phyloP scores from a whole-genome alignment of 2,888 invertebrate species.

The Orthosia cruda region DNA sequence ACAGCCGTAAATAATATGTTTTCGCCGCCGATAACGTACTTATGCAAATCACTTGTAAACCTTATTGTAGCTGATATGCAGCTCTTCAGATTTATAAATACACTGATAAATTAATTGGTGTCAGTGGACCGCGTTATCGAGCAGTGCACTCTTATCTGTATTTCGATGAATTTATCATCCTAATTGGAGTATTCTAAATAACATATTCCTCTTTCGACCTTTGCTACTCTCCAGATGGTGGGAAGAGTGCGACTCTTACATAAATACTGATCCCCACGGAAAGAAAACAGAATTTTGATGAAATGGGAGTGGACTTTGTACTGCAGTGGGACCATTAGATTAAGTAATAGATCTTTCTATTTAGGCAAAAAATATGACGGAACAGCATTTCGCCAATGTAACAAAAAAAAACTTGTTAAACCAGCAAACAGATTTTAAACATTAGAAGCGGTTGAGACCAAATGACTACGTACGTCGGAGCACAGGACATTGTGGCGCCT shows the following conservation, averaged over 20 bases:
- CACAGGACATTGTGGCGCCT: no score
- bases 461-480: no score
- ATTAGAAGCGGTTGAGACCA: no score
- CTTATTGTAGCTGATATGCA: conserved; percentile 46
- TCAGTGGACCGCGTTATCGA: conserved; percentile 45
- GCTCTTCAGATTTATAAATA: conserved; percentile 60
- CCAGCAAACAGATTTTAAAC: no score
- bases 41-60: conserved; percentile 50
- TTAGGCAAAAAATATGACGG: no score
- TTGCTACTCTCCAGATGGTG: neutral
- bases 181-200: neutral
- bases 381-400: no score
- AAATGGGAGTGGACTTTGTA: neutral
- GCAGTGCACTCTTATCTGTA: conserved; percentile 31
- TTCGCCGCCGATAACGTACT: conserved; percentile 27
- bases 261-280: no score
- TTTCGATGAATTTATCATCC: conserved; percentile 16
- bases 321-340: neutral
- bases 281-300: no score
- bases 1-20: conserved; percentile 15
- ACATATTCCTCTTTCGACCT: neutral
- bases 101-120: conserved; percentile 49
- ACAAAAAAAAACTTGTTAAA: no score
- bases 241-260: neutral
- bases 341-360: no score